Conservation (phyloP, 1,140 invertebrate genomes). For the Anastatus disparis region DNA sequence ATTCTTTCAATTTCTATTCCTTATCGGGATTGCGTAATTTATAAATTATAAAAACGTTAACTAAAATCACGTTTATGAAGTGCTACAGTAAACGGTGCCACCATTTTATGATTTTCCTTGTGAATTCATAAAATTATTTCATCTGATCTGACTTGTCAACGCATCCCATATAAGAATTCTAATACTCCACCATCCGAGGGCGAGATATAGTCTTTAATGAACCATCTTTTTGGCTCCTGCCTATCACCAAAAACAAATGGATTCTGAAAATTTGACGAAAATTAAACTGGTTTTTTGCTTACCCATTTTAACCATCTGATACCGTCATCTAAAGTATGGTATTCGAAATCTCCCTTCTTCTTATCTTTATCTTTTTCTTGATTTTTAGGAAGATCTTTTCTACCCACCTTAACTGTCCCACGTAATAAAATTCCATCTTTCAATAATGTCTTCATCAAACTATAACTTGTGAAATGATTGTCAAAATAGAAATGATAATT, state of each 20-base stretch:
- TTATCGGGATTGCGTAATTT: neutral
- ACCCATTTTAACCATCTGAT: constrained; percentile 49
- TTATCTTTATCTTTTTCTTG: no score
- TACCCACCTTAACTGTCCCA: constrained; percentile 49
- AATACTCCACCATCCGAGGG: constrained; percentile 44
- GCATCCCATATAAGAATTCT: constrained; percentile 49
- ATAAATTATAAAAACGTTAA: constrained; percentile 45
- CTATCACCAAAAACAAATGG: constrained; percentile 34
- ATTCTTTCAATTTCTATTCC: neutral
- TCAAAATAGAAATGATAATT: constrained; percentile 52
- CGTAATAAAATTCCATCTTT: constrained; percentile 54
- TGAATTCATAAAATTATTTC: constrained; percentile 53
- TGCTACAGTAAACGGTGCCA: constrained; percentile 58
- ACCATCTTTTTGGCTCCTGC: constrained; percentile 48
- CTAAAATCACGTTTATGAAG: constrained; percentile 48
- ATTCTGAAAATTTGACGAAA: constrained; percentile 57
- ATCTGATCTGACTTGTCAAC: constrained; percentile 52
- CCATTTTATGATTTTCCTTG: constrained; percentile 57
- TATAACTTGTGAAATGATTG: constrained; percentile 55
- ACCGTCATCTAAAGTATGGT: constrained; percentile 49
- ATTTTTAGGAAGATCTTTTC: constrained; percentile 43
- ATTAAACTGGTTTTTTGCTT: constrained; percentile 52
- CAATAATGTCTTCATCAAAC: constrained; percentile 53
- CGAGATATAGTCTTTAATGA: constrained; percentile 38
- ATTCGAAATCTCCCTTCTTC: constrained; percentile 45